Percentiles rank a stretch among this genome's conserved stretches.
Conservation (phyloP, 2,888 invertebrate species). For the Lapara coniferarum region DNA sequence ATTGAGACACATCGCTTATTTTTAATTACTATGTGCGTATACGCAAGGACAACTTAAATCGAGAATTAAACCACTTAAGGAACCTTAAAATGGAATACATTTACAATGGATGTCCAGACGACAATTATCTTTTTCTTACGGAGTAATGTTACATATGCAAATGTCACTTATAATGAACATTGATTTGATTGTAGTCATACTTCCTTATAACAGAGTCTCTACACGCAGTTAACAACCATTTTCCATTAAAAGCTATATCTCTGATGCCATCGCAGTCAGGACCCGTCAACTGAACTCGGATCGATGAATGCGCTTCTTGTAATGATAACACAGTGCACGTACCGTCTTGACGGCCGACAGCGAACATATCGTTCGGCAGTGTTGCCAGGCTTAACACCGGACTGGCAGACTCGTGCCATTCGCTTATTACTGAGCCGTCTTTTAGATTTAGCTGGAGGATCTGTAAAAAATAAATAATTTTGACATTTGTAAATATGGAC, state of each 20-base stretch:
- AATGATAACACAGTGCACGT: slow-evolving; percentile 82
- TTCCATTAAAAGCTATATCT: slow-evolving; percentile 83
- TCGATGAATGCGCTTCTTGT: slow-evolving; percentile 55
- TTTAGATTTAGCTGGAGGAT: slow-evolving; percentile 59
- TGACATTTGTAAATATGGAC: background rate
- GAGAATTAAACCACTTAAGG: no score
- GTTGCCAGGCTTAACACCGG: slow-evolving; percentile 80
- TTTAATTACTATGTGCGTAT: no score
- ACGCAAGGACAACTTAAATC: no score
- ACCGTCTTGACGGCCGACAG: slow-evolving; percentile 86
- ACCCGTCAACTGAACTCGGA: slow-evolving; percentile 85
- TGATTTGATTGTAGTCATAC: slow-evolving; percentile 82
- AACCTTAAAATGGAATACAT: no score
- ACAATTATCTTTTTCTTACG: no score
- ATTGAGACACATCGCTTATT: no score
- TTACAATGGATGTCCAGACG: no score
- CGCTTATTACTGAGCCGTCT: slow-evolving; percentile 58
- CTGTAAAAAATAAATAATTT: slow-evolving; percentile 51
- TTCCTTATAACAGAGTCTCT: slow-evolving; percentile 86
- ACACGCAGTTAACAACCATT: slow-evolving; percentile 85
- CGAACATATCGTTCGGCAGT: slow-evolving; percentile 77
- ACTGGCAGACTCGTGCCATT: slow-evolving; percentile 83
- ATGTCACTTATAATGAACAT: slow-evolving; percentile 74
- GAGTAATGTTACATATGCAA: slow-evolving; percentile 1
- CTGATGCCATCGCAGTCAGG: slow-evolving; percentile 88